These are phyloP conservation scores for Polyommatus icarus DNA, from an alignment of 2,888 invertebrate genomes.

Conservation along the genomic window DNA sequence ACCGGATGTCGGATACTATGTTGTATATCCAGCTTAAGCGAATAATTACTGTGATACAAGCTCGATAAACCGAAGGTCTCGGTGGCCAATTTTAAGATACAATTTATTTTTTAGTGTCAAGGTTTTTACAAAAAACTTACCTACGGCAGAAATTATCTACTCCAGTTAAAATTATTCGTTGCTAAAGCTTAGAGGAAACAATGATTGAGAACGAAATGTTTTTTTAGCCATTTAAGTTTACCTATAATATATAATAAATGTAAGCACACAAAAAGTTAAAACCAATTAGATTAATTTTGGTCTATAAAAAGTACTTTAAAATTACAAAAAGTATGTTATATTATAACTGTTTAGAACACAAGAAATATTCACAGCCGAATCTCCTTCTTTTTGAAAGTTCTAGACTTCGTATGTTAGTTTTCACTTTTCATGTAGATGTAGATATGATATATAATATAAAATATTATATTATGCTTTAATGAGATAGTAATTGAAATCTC, in stretches of 20 bases:
- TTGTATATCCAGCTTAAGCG: not conserved
- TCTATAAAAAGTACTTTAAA: too few relatives aligned
- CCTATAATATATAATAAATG: too few relatives aligned
- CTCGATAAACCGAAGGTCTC: not conserved
- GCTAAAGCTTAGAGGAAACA: not conserved
- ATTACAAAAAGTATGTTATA: too few relatives aligned
- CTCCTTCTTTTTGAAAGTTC: too few relatives aligned
- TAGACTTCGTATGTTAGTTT: not conserved
- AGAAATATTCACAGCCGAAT: too few relatives aligned
- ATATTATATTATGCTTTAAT: not conserved
- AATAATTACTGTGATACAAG: constrained; percentile 10
- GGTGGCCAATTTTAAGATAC: constrained; percentile 10
- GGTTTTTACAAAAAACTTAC: not conserved
- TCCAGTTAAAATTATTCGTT: not conserved
- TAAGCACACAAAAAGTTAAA: too few relatives aligned
- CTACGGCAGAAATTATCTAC: not conserved
- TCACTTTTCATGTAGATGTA: not conserved
- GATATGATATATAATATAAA: too few relatives aligned
- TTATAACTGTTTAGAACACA: too few relatives aligned
- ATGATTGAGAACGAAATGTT: not conserved
- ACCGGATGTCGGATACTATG: not conserved
- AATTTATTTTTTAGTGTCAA: constrained; percentile 28
- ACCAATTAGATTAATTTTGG: not conserved
- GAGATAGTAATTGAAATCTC: not conserved
- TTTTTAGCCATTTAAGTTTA: not conserved